These are phyloP conservation scores for Lota lota DNA, from an alignment of 2,113 vertebrate species.

Conservation along the genomic window DNA sequence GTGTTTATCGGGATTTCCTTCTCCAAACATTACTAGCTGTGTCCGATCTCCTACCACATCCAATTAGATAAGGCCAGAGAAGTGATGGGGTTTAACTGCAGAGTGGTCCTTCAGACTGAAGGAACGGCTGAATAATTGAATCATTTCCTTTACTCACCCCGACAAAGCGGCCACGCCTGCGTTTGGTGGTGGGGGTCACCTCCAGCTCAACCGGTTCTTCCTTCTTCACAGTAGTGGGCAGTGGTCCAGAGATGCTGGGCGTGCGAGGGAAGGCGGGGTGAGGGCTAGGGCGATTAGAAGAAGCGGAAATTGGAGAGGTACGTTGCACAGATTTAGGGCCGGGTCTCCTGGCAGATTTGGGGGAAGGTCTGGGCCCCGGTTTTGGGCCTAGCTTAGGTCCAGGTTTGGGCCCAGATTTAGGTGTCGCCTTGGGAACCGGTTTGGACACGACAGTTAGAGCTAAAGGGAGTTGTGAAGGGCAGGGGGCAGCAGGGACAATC, in stretches of 20 bases:
- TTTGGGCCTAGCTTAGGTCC: conserved; percentile 65
- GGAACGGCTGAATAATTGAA: neutral
- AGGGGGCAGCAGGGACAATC: conserved; percentile 32
- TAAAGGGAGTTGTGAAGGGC: conserved; percentile 43
- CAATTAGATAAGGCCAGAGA: too few relatives aligned
- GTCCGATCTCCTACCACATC: too few relatives aligned
- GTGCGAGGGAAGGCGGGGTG: conserved; percentile 37
- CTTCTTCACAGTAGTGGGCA: conserved; percentile 33
- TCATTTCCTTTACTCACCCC: conserved; percentile 54
- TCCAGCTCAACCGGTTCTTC: conserved; percentile 33
- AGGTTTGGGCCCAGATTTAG: conserved; percentile 60
- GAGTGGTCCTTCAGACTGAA: conserved; percentile 4
- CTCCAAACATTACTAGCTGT: too few relatives aligned
- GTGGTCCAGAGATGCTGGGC: conserved; percentile 26
- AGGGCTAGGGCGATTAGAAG: conserved; percentile 21
- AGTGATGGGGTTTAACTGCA: too few relatives aligned
- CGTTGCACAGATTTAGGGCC: conserved; percentile 63
- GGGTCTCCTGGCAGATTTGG: conserved; percentile 59
- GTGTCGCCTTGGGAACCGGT: conserved; percentile 46
- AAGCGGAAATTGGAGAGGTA: conserved; percentile 51
- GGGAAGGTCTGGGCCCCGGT: conserved; percentile 29
- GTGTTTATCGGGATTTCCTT: too few relatives aligned
- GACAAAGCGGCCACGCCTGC: conserved; percentile 56
- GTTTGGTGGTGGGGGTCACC: conserved; percentile 33
- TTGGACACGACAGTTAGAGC: conserved; percentile 49